phyloP scores from a whole-genome alignment of 2,113 vertebrate genomes.

The Burhinus bistriatus region DNA sequence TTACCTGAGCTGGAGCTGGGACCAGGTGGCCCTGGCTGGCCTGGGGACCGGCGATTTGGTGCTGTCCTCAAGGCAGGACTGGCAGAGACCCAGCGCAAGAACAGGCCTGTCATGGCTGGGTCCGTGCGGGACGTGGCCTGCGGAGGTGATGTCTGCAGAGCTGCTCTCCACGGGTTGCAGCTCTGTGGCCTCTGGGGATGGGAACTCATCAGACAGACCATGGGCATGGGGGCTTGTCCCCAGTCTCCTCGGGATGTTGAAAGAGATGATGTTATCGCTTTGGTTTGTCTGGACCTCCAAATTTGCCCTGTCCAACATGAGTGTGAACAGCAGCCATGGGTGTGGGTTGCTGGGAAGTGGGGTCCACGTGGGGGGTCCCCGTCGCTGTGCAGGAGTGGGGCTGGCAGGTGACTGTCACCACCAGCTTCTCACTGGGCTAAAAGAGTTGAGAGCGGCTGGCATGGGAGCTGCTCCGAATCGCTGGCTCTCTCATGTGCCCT shows the following conservation, averaged over 20 bases:
- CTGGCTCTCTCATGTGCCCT: not conserved
- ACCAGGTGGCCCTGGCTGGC: not conserved
- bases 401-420: rapidly evolving
- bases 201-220: not conserved
- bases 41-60: not conserved
- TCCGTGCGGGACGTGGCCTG: not conserved
- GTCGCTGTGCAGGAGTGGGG: not conserved
- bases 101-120: rapidly evolving
- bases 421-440: not conserved
- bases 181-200: not conserved
- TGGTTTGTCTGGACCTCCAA: not conserved
- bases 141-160: not conserved
- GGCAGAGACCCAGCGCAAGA: not conserved
- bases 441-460: not conserved
- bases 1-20: not conserved
- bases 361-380: not conserved
- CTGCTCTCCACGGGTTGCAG: rapidly evolving
- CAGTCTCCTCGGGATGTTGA: not conserved
- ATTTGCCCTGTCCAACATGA: not conserved
- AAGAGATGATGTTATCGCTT: not conserved
- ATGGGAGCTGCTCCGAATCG: rapidly evolving
- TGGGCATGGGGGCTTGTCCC: too few relatives aligned
- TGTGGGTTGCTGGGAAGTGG: not conserved
- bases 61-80: too few relatives aligned
- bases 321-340: rapidly evolving